phyloP scores from a whole-genome alignment of 2,888 invertebrate genomes.

The Glyphotaelius pellucidus region DNA sequence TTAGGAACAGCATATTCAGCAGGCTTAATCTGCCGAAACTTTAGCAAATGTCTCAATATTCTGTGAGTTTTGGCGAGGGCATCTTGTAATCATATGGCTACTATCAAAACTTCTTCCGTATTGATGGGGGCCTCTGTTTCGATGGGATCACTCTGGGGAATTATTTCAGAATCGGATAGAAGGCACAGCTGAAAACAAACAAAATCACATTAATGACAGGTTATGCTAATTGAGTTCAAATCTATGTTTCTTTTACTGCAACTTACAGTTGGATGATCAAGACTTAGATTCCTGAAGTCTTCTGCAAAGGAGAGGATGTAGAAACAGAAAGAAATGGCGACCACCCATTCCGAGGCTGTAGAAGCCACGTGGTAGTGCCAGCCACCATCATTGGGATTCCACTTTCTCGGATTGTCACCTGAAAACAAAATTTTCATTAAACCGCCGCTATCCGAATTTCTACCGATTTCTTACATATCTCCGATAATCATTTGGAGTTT shows the following conservation, averaged over 20 bases:
- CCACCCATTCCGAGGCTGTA: slow-evolving; percentile 82
- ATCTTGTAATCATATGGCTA: slow-evolving; percentile 66
- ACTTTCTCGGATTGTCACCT: slow-evolving; percentile 76
- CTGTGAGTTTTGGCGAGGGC: slow-evolving; percentile 64
- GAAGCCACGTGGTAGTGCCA: slow-evolving; percentile 82
- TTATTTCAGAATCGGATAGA: slow-evolving; percentile 52
- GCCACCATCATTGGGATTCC: slow-evolving; percentile 80
- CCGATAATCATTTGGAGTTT: too few species aligned
- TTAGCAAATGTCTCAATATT: slow-evolving; percentile 59
- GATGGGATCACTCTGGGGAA: slow-evolving; percentile 52
- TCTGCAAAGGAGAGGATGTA: slow-evolving; percentile 81
- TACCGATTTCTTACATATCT: too few species aligned
- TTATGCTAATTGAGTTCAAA: neutral
- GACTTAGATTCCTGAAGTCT: slow-evolving; percentile 80
- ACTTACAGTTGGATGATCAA: slow-evolving; percentile 73
- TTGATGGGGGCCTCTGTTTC: slow-evolving; percentile 52
- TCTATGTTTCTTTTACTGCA: neutral
- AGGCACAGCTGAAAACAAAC: slow-evolving; percentile 60
- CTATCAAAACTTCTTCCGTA: slow-evolving; percentile 61
- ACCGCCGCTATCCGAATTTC: too few species aligned
- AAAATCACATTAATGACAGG: neutral
- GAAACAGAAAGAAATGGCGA: slow-evolving; percentile 79
- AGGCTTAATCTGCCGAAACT: slow-evolving; percentile 54
- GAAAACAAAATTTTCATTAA: neutral
- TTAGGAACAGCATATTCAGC: slow-evolving; percentile 24